Percentiles rank a stretch among this genome's conserved stretches.
Evolutionary conservation across 2,113 vertebrate species (phyloP).

Genomic region (Rhinolophus sinicus): DNA sequence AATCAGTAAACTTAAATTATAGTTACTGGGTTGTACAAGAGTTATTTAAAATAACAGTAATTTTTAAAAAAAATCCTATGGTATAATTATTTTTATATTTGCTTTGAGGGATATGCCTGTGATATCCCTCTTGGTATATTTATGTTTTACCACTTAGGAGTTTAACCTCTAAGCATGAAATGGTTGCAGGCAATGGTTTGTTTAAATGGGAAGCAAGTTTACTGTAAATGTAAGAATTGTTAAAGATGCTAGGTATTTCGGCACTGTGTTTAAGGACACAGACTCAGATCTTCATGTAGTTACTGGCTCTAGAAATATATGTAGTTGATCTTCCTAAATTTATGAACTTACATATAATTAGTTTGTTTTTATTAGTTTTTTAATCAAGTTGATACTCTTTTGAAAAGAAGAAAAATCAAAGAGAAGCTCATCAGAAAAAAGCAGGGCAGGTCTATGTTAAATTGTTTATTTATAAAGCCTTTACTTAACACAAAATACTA

Average conservation of each 20-base stretch:
- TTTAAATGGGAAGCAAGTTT: neutral
- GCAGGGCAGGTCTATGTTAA: neutral
- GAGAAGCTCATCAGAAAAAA: neutral
- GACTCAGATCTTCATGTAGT: neutral
- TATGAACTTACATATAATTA: neutral
- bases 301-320: neutral
- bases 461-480: neutral
- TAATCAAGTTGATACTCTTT: neutral
- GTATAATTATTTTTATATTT: neutral
- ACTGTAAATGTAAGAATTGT: neutral
- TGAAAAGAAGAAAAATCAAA: neutral
- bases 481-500: neutral
- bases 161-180: neutral
- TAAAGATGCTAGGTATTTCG: neutral
- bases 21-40: neutral
- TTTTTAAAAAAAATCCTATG: neutral
- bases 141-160: neutral
- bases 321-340: neutral
- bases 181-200: neutral
- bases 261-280: neutral
- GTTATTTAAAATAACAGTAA: conserved; percentile 4
- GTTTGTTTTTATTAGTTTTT: neutral
- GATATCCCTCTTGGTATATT: neutral
- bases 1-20: neutral
- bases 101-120: neutral